phyloP scores from a whole-genome alignment of 2,113 vertebrate genomes.

The Myocastor coypus region DNA sequence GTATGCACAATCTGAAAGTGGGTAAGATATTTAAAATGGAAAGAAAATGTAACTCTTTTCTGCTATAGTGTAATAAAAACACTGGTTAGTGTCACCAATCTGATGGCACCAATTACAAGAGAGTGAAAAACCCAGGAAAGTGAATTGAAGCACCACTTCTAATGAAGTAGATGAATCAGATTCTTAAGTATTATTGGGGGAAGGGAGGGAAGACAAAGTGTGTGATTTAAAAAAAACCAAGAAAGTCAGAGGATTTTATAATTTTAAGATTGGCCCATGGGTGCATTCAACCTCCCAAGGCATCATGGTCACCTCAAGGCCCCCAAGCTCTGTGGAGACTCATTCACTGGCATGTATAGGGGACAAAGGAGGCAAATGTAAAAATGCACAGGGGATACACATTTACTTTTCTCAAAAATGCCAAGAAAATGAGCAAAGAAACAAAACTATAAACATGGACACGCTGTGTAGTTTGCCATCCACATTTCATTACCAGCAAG shows the following conservation, averaged over 20 bases:
- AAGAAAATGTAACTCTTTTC: conserved; percentile 46
- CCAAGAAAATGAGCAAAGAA: not conserved
- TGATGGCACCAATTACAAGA: not conserved
- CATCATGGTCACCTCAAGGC: not conserved
- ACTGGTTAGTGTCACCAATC: conserved; percentile 30
- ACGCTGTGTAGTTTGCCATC: not conserved
- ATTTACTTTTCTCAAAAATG: not conserved
- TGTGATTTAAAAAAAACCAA: conserved; percentile 2
- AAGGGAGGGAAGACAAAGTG: not conserved
- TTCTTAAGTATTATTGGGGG: conserved; percentile 55
- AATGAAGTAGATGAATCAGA: conserved; percentile 34
- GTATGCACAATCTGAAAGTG: not conserved
- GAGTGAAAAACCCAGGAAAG: conserved; percentile 17
- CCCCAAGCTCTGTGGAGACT: fast-evolving
- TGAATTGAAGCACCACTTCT: not conserved
- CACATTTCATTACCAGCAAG: not conserved
- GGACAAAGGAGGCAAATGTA: not conserved
- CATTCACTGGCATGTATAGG: fast-evolving
- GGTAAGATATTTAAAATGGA: conserved; percentile 39
- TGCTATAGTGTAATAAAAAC: conserved; percentile 29
- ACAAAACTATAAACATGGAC: not conserved
- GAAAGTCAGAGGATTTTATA: not conserved
- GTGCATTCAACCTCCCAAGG: not conserved
- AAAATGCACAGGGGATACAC: not conserved
- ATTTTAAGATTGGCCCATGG: not conserved